Conservation (phyloP, 2,797 vertebrate species). For the Lindbergichthys nudifrons region DNA sequence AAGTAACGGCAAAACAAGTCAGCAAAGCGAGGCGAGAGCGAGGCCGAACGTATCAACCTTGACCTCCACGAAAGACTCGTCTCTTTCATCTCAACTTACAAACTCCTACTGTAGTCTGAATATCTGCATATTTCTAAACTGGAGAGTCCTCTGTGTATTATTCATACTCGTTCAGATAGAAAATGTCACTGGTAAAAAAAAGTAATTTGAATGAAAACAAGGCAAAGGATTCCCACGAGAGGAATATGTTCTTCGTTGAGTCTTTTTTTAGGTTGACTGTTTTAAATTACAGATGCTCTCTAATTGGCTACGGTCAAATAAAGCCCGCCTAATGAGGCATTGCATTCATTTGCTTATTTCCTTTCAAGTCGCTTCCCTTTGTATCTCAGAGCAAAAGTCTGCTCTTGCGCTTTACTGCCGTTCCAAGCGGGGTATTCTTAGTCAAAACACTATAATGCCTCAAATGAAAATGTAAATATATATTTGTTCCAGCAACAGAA, state of each 20-base stretch:
- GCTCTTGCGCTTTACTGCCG: slow-evolving; percentile 49
- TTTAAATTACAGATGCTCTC: slow-evolving; percentile 82
- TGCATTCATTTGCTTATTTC: slow-evolving; percentile 80
- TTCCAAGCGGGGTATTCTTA: slow-evolving; percentile 66
- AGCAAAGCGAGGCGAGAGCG: slow-evolving; percentile 22
- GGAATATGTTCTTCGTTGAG: slow-evolving; percentile 64
- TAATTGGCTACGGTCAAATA: slow-evolving; percentile 84
- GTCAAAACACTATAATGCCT: slow-evolving; percentile 64
- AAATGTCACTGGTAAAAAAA: slow-evolving; percentile 64
- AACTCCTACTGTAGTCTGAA: slow-evolving; percentile 17
- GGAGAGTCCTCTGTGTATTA: slow-evolving; percentile 57
- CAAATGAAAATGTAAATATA: slow-evolving; percentile 66
- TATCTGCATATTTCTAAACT: slow-evolving; percentile 51
- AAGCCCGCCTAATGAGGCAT: slow-evolving; percentile 82
- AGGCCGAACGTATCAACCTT: slow-evolving; percentile 59
- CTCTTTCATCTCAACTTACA: slow-evolving; percentile 39
- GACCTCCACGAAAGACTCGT: slow-evolving; percentile 43
- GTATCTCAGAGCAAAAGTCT: slow-evolving; percentile 76
- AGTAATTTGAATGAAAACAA: slow-evolving; percentile 72
- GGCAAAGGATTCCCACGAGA: slow-evolving; percentile 69
- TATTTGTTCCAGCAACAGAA: slow-evolving; percentile 33
- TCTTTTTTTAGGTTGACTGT: slow-evolving; percentile 80
- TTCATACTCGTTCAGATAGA: slow-evolving; percentile 62
- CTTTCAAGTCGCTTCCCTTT: slow-evolving; percentile 81
- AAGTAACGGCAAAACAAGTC: slow-evolving; percentile 49